Conservation (phyloP, 92 coral and sea anemone species). For the Heteractis magnifica region DNA sequence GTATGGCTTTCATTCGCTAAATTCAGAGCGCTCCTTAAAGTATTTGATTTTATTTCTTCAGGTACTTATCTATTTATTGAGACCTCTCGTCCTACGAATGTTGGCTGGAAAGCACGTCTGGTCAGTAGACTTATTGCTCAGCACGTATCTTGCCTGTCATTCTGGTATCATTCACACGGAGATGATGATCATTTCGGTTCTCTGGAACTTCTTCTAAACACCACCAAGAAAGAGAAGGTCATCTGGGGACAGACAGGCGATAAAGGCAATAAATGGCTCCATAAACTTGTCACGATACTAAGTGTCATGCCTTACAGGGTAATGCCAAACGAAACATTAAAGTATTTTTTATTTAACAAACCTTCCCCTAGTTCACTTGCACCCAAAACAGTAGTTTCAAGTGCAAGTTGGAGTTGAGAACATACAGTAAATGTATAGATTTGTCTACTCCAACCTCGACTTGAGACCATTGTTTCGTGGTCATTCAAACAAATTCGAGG, state of each 20-base stretch:
- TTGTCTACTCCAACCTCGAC: too few relatives aligned
- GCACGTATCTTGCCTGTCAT: slow-evolving; percentile 75
- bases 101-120: slow-evolving; percentile 74
- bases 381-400: too few relatives aligned
- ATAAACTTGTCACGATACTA: slow-evolving; percentile 48
- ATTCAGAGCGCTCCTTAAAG: too few relatives aligned
- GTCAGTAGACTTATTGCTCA: slow-evolving; percentile 69
- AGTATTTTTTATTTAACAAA: too few relatives aligned
- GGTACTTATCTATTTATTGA: slow-evolving; percentile 83
- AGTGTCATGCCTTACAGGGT: slow-evolving; percentile 73
- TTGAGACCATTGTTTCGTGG: too few relatives aligned
- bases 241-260: slow-evolving; percentile 60
- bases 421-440: too few relatives aligned
- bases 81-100: slow-evolving; percentile 71
- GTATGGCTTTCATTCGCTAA: too few relatives aligned
- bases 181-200: slow-evolving; percentile 64
- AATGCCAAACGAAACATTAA: background rate
- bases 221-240: slow-evolving; percentile 51
- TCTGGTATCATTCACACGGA: slow-evolving; percentile 89
- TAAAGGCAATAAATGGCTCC: slow-evolving; percentile 72
- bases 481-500: too few relatives aligned
- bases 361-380: too few relatives aligned
- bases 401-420: too few relatives aligned
- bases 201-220: slow-evolving; percentile 54
- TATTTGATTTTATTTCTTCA: background rate